Conservation (phyloP, 1,140 invertebrate species). For the Aphidius gifuensis region DNA sequence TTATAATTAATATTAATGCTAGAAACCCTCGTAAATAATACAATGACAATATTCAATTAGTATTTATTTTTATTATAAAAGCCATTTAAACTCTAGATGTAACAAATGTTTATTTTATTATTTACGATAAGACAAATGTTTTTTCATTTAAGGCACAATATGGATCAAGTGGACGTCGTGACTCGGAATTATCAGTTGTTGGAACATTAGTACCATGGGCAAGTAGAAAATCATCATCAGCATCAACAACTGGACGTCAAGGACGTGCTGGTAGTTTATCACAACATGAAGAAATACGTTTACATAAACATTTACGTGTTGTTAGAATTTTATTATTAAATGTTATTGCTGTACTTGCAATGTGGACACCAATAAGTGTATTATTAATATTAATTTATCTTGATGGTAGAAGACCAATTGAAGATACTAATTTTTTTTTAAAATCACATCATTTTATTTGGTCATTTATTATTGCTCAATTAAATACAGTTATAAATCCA, state of each 20-base stretch:
- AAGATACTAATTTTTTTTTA: slow-evolving; percentile 56
- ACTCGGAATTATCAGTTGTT: slow-evolving; percentile 55
- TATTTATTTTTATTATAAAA: too few species aligned
- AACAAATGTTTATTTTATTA: slow-evolving; percentile 8
- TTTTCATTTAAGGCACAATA: slow-evolving; percentile 23
- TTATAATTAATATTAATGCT: neutral
- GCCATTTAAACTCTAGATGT: neutral
- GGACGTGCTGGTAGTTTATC: slow-evolving; percentile 52
- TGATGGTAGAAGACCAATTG: slow-evolving; percentile 55
- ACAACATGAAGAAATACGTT: slow-evolving; percentile 56
- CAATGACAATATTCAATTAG: too few species aligned
- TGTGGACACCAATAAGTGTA: slow-evolving; percentile 62
- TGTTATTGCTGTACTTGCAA: slow-evolving; percentile 58
- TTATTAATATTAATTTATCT: slow-evolving; percentile 60
- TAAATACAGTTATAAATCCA: slow-evolving; percentile 76
- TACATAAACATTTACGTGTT: slow-evolving; percentile 59
- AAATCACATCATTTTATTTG: slow-evolving; percentile 58
- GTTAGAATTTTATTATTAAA: slow-evolving; percentile 59
- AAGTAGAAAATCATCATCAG: slow-evolving; percentile 47
- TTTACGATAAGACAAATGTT: neutral
- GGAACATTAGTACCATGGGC: slow-evolving; percentile 55
- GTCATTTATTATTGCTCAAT: slow-evolving; percentile 61
- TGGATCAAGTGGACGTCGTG: slow-evolving; percentile 38
- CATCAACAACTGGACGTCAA: slow-evolving; percentile 39
- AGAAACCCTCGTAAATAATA: too few species aligned